Percentiles rank a stretch among this genome's conserved stretches.
phyloP scores from a whole-genome alignment of 2,113 vertebrate species.

The Cnemophilus loriae region DNA sequence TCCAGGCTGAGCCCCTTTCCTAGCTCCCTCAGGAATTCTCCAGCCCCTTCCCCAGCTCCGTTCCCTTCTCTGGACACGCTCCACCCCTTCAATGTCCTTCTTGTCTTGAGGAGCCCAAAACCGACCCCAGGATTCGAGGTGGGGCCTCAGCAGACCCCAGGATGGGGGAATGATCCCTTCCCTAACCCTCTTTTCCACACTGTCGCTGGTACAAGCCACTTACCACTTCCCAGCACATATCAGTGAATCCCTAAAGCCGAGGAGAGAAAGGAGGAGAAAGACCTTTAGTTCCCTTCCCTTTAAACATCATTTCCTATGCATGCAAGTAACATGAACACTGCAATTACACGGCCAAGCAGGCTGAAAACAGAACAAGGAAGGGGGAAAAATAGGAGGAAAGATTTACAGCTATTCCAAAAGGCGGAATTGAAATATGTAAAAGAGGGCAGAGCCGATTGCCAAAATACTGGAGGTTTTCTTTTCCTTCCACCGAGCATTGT shows the following conservation, averaged over 20 bases:
- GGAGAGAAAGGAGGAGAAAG: neutral
- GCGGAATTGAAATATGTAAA: conserved; percentile 32
- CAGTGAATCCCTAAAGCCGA: neutral
- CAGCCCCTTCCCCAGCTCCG: accelerated
- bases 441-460: neutral
- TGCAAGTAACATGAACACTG: neutral
- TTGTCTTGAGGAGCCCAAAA: neutral
- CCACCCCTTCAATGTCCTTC: neutral
- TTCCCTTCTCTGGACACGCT: accelerated
- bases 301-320: neutral
- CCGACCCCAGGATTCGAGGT: accelerated
- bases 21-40: neutral
- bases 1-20: neutral
- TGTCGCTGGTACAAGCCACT: neutral
- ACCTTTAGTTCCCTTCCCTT: neutral
- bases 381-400: neutral
- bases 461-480: conserved; percentile 55
- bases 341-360: neutral
- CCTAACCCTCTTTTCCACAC: too few species aligned
- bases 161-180: neutral
- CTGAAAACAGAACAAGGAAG: neutral
- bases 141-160: too few species aligned
- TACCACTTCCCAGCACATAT: neutral
- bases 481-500: conserved; percentile 10
- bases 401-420: conserved; percentile 31